Conservation (phyloP, 2,797 vertebrate species). For the Clarias fuscus region DNA sequence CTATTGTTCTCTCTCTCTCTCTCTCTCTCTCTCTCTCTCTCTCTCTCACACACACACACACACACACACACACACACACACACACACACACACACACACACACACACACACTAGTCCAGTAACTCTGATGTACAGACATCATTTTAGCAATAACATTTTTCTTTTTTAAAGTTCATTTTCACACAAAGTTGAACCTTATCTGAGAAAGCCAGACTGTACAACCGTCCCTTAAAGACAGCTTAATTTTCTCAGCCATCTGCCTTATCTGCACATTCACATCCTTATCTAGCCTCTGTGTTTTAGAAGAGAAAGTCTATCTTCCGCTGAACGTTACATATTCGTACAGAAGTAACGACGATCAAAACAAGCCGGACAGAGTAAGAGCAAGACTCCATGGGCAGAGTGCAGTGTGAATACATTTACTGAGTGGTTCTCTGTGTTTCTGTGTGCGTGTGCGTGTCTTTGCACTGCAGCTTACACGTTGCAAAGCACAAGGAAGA, state of each 20-base stretch:
- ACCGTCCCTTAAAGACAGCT: slow-evolving; percentile 14
- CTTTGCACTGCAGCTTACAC: slow-evolving; percentile 58
- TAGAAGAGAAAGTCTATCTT: slow-evolving; percentile 30
- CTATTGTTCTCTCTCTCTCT: background rate
- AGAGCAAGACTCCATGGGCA: background rate
- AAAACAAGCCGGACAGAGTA: background rate
- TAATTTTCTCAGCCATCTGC: slow-evolving; percentile 28
- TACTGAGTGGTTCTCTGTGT: background rate
- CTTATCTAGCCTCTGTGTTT: slow-evolving; percentile 12
- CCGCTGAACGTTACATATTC: slow-evolving; percentile 13
- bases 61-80: no score
- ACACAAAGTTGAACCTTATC: slow-evolving; percentile 29
- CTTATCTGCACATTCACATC: slow-evolving; percentile 35
- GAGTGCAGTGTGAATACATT: background rate
- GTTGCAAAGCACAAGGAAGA: slow-evolving; percentile 65
- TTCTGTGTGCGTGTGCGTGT: slow-evolving; percentile 5
- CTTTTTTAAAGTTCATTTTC: background rate
- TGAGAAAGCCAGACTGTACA: slow-evolving; percentile 27
- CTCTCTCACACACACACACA: background rate
- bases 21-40: background rate
- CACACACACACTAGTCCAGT: background rate
- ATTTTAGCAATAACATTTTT: background rate
- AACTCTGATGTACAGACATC: background rate
- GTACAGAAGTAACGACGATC: background rate
- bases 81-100: slow-evolving; percentile 3